Percentiles rank a stretch among this genome's conserved stretches.
Conservation (phyloP, 1,140 invertebrate species). For the Triops cancriformis region DNA sequence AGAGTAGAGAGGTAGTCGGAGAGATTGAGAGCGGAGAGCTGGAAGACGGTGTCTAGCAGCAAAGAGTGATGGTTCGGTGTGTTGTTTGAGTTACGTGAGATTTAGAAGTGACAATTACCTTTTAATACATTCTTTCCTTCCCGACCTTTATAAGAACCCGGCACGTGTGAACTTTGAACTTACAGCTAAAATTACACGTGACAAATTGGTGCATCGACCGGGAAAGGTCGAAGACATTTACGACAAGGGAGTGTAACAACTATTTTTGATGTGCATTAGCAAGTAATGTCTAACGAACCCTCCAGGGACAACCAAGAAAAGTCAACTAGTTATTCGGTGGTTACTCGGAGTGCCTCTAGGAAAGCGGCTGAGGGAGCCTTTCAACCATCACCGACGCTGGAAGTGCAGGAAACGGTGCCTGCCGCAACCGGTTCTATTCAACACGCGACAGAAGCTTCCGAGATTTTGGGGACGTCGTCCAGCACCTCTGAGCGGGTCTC, state of each 20-base stretch:
- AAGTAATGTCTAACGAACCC: neutral
- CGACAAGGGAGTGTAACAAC: neutral
- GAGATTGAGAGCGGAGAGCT: too few species aligned
- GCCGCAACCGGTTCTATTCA: neutral
- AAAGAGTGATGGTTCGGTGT: too few species aligned
- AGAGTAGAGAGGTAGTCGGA: too few species aligned
- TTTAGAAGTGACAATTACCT: too few species aligned
- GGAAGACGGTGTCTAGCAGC: too few species aligned
- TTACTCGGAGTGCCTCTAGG: neutral
- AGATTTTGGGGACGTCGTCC: neutral
- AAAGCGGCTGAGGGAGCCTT: neutral
- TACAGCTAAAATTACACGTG: too few species aligned
- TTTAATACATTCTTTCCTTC: too few species aligned
- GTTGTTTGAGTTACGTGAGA: too few species aligned
- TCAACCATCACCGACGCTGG: neutral
- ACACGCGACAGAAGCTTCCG: neutral
- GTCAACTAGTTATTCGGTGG: neutral
- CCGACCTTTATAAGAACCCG: too few species aligned
- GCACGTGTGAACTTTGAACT: too few species aligned
- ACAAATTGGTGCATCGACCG: too few species aligned
- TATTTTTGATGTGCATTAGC: neutral
- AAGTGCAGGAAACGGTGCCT: neutral
- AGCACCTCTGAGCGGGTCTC: neutral
- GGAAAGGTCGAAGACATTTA: neutral
- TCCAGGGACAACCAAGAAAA: neutral